Evolutionary conservation across 1,140 invertebrate species (phyloP).

Genomic region (Caerostris darwini): DNA sequence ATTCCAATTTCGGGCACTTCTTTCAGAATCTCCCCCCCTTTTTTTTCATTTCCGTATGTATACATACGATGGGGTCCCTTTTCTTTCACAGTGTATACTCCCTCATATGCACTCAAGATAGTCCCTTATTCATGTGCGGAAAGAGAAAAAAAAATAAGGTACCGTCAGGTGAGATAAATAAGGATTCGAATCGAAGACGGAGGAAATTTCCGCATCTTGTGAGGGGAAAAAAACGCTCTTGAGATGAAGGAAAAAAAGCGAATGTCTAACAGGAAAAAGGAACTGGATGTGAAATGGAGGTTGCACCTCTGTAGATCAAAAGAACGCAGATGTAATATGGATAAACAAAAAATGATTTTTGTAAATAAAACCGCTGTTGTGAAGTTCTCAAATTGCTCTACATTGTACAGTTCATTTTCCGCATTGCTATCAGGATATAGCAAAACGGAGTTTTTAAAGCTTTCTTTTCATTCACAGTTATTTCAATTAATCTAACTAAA

Average conservation of each 20-base stretch:
- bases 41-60: constrained; percentile 35
- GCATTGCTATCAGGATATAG: too few species aligned
- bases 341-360: background rate
- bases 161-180: constrained; percentile 32
- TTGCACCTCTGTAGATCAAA: background rate
- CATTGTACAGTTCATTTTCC: too few species aligned
- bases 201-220: background rate
- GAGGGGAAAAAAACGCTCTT: too few species aligned
- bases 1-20: constrained; percentile 16
- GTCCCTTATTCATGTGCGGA: background rate
- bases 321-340: background rate
- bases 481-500: too few species aligned
- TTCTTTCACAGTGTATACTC: background rate
- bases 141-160: background rate
- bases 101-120: constrained; percentile 13
- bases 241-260: background rate
- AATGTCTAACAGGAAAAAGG: background rate
- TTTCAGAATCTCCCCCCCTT: background rate
- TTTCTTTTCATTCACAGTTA: too few species aligned
- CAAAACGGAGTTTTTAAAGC: too few species aligned
- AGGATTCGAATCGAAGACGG: background rate
- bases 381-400: too few species aligned
- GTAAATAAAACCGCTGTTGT: too few species aligned
- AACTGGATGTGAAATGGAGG: background rate
- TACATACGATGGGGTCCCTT: background rate